These are phyloP conservation scores for Poeciliopsis prolifica DNA, from an alignment of 2,113 vertebrate species.

Conservation along the genomic window DNA sequence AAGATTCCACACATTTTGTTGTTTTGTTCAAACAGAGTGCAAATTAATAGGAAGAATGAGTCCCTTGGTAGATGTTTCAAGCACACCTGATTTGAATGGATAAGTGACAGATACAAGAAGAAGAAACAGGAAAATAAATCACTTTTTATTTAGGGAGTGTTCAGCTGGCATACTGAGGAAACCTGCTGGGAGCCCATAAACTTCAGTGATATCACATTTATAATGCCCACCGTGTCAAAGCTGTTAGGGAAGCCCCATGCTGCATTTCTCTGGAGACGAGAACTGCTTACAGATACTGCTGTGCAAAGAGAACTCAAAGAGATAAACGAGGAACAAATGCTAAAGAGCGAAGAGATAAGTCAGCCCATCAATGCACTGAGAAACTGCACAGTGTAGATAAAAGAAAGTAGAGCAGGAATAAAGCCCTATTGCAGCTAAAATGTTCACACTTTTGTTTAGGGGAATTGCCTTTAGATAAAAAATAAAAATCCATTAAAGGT, in stretches of 20 bases:
- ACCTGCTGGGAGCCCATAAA: background rate
- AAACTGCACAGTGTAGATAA: conserved; percentile 1
- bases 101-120: too few species aligned
- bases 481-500: background rate
- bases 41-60: background rate
- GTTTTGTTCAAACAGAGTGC: too few species aligned
- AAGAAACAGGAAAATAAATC: background rate
- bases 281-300: background rate
- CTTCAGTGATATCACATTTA: background rate
- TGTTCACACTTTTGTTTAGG: background rate
- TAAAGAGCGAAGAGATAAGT: conserved; percentile 17
- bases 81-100: background rate
- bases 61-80: background rate
- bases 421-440: background rate
- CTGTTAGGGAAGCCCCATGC: background rate
- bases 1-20: background rate
- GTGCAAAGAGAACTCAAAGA: background rate
- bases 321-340: conserved; percentile 20
- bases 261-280: background rate
- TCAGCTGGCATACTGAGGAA: background rate
- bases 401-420: background rate
- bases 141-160: background rate
- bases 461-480: background rate
- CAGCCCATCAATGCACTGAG: conserved; percentile 3
- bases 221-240: background rate